Evolutionary conservation across 2,888 invertebrate species (phyloP).

Genomic region (Agrypnus murinus): DNA sequence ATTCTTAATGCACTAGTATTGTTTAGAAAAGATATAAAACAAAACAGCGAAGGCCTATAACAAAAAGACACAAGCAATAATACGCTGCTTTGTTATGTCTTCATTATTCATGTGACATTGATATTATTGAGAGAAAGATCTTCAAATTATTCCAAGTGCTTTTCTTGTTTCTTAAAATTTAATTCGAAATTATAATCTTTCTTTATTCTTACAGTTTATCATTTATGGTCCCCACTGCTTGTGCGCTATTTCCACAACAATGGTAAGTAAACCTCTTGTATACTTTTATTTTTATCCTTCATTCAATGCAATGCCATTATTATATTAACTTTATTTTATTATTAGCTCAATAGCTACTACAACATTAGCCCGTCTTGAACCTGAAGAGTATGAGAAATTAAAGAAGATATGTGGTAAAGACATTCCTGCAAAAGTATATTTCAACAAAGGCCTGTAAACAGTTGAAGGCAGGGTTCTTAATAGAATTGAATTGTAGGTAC

Average conservation of each 20-base stretch:
- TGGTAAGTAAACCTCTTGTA: slow-evolving; percentile 76
- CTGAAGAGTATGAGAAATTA: slow-evolving; percentile 82
- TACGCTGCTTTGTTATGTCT: too few species aligned
- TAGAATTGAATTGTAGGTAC: slow-evolving; percentile 14
- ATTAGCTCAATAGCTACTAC: slow-evolving; percentile 81
- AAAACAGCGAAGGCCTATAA: too few species aligned
- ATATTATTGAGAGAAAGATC: too few species aligned
- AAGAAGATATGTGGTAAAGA: slow-evolving; percentile 77
- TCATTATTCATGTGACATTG: too few species aligned
- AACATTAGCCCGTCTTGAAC: slow-evolving; percentile 83
- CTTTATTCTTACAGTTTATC: slow-evolving; percentile 77
- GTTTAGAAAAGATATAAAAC: too few species aligned
- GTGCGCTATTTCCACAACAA: slow-evolving; percentile 89
- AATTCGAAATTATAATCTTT: too few species aligned
- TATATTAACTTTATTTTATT: neutral
- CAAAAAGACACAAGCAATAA: too few species aligned
- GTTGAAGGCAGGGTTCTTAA: neutral
- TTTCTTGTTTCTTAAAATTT: too few species aligned
- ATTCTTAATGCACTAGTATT: too few species aligned
- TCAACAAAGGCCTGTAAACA: slow-evolving; percentile 90
- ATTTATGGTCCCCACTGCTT: slow-evolving; percentile 92
- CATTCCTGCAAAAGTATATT: slow-evolving; percentile 85
- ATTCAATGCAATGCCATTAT: too few species aligned
- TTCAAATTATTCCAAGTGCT: too few species aligned
- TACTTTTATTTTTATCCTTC: too few species aligned